Base-by-base conservation (phyloP, 2,113 vertebrate species). In the Climacteris rufus region DNA sequence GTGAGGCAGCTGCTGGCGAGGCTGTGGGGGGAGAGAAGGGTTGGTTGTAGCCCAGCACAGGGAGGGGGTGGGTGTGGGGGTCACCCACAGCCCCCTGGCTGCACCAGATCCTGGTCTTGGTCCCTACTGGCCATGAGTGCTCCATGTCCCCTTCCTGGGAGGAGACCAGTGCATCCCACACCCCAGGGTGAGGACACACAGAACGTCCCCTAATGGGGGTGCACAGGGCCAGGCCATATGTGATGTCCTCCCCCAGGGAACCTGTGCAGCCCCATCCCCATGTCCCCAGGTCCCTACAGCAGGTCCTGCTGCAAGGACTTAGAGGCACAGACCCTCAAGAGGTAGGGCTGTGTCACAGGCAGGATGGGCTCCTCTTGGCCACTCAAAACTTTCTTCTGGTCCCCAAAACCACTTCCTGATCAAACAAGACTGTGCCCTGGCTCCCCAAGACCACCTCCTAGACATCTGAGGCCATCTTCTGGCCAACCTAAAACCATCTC, bases 1-100 rank as follows among this genome's bases (percentile, higher is more conserved):
- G 74, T 0, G 3, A 64, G 52, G 64, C 7, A 20, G 66, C 77
- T 82, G 56, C 53, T 4, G 35, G 60, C 1, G 5, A 64, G 87
- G 80, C 96, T 97, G 94, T 28, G 17, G 85, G 76, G 35, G 20
- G 77, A 94, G 68, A 95, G 42, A 30, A 94, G 44, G n/a, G 22
- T 47, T 97, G 6, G 47, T 64, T 9, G 49, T 4, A 11, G 28
- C 5, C 39, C 2, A 2, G 37, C 45, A 37, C 1, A 2, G 50
- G 0, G 2, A 69, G 7, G 13, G 30, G 20, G 15, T 28, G 57
- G 61, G 49, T 1, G 0, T 9, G 35, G 23, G 13, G 6, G 8
- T 7, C 47, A 83, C 39, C 31, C 66, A 27, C 21, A 28, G 37
- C 31, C n/a, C 52, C 23, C 37, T 0, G 0, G 45, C 28, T 31